Evolutionary conservation across 2,797 vertebrate genomes (phyloP), one percentile per base, ranked within the genome.

Genomic region (Schizothorax lantsangensis): DNA sequence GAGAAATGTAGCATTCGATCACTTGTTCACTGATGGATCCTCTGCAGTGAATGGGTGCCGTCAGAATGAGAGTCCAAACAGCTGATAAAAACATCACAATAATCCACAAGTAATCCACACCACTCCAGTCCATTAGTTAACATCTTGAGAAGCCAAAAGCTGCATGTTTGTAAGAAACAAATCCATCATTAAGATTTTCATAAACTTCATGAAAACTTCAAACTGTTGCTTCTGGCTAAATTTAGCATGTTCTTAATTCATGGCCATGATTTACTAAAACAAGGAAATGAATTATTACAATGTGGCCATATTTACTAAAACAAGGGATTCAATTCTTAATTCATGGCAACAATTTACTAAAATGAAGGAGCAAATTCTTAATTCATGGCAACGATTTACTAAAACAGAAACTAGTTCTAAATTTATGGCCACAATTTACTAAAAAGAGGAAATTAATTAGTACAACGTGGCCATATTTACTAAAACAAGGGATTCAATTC

Each of bases 291-390:
- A 59, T 59, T 23, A 9, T 0, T n/a, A n/a, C 23, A n/a, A 0
- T 3, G 1, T n/a, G 3, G 57, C 23, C 23, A 59, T 0, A 59
- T n/a, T n/a, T 59, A 10, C 49, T n/a, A n/a, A 11, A n/a, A 59
- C 0, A 0, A 59, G 0, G 54, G 1, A 57, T 0, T 3, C 4
- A 57, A n/a, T 3, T 57, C 9, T n/a, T n/a, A 59, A 59, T n/a
- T 59, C 1, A 62, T 26, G 23, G 57, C 57, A 2, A 62, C 9
- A 0, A 2, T 12, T 62, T 12, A 14, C 3, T 62, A 62, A 26
- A 62, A 26, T 0, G 0, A 26, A 1, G n/a, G n/a, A 26, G 26
- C 17, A 6, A 6, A 6, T 19, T 52, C 17, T 52, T 6, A 17
- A 17, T 52, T 52, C 2, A 52, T 52, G 15, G 49, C 5, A 5